Evolutionary conservation across 2,113 vertebrate genomes (phyloP), one percentile per base, ranked within the genome.

Genomic region (Nicator chloris): DNA sequence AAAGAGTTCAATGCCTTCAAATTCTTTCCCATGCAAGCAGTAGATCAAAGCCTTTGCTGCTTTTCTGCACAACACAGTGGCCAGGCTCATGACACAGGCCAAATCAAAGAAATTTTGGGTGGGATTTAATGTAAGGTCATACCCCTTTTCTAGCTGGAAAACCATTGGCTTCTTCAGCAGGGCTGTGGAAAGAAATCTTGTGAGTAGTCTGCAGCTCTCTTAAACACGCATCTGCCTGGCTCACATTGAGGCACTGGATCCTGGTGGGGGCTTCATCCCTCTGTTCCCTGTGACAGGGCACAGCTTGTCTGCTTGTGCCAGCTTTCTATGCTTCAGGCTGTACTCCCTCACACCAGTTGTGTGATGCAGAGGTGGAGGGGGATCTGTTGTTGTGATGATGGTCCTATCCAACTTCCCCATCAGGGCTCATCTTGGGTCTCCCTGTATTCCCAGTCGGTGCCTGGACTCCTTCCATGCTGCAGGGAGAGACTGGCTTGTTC

Each of bases 21-120:
- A 95, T 92, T 92, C 85, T 96, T 96, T 97, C 94, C 90, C 95
- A 93, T 92, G 85, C 82, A 90, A 95, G 57, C 65, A 84, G 56
- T 35, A 72, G 86, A 94, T 96, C 88, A 97, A 97, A 96, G 93
- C 42, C 27, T 90, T 82, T 40, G 26, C 53, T 81, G 70, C 61
- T 81, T 66, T 76, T n/a, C 79, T 5, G 12, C 69, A 81, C 44
- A 78, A 68, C 73, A 57, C 40, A 82, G 82, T 90, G 17, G 0
- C 44, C 92, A 82, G 65, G 45, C 86, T 78, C 45, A 45, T 64
- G 90, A 83, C 56, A 88, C 16, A 78, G 51, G 69, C 85, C 64
- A 90, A 92, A 92, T 86, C 30, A 92, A 88, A 90, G 37, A 50
- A 77, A 37, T 91, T 88, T 94, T 22, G 53, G 47, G 47, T 90